A percentile compares a stretch with the other conserved stretches of the same genome.
These are phyloP conservation scores for Pinna nobilis DNA, from an alignment of 1,140 invertebrate species.

Conservation along the genomic window DNA sequence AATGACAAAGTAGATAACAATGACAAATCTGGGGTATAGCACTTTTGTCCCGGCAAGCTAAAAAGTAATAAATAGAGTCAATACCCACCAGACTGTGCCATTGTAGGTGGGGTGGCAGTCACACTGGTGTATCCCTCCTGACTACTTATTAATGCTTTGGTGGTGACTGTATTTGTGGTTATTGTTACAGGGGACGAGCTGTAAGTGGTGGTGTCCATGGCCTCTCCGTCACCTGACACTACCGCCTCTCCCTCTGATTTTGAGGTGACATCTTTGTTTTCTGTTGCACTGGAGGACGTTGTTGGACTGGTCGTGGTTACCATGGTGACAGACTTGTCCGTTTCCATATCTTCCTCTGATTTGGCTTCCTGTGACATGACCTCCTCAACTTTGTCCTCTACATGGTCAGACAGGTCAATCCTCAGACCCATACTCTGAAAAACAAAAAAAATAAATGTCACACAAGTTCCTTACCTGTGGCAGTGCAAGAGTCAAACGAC, in stretches of 20 bases:
- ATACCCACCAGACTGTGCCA: background rate
- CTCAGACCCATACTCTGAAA: slow-evolving; percentile 56
- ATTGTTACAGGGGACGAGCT: background rate
- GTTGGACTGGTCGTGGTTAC: background rate
- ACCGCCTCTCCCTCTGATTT: background rate
- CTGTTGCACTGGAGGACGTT: background rate
- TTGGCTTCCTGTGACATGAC: background rate
- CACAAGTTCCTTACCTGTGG: too few relatives aligned
- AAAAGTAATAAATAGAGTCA: too few relatives aligned
- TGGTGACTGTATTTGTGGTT: background rate
- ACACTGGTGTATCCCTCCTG: background rate
- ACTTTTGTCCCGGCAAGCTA: background rate
- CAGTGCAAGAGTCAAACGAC: too few relatives aligned
- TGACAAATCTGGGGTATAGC: too few relatives aligned
- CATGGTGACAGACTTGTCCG: background rate
- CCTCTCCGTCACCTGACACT: background rate
- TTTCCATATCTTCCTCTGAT: background rate
- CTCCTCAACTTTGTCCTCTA: background rate
- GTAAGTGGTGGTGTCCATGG: background rate
- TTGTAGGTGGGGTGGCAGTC: background rate
- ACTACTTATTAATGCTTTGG: background rate
- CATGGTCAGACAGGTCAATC: slow-evolving; percentile 57
- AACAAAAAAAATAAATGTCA: slow-evolving; percentile 16
- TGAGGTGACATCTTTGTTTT: background rate
- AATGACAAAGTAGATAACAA: too few relatives aligned